Conservation (phyloP, 1,140 invertebrate genomes). For the Drosophila auraria region DNA sequence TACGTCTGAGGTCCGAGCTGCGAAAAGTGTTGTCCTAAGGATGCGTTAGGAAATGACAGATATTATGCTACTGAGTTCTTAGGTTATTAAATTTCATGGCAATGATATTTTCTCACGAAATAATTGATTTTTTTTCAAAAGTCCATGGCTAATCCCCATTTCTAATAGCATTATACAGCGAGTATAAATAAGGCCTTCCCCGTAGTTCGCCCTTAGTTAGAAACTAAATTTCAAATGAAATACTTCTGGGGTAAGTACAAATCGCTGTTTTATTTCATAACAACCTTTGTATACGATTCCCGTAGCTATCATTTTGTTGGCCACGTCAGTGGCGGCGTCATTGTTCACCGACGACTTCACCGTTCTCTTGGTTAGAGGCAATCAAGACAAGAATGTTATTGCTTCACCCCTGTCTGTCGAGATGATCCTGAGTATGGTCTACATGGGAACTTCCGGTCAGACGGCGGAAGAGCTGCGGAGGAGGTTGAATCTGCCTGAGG, state of each 20-base stretch:
- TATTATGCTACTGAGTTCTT: too few species aligned
- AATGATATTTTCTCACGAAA: too few species aligned
- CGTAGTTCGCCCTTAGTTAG: neutral
- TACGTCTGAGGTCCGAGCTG: neutral
- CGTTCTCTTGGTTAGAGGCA: neutral
- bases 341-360: neutral
- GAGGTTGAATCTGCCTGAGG: slow-evolving; percentile 79
- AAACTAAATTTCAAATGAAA: slow-evolving; percentile 3
- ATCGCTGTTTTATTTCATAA: neutral
- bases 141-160: neutral
- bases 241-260: slow-evolving; percentile 3
- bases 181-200: too few species aligned
- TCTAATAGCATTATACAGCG: neutral
- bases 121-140: neutral
- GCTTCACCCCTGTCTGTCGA: slow-evolving; percentile 77
- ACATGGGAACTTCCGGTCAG: slow-evolving; percentile 86
- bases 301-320: slow-evolving; percentile 1
- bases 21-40: neutral
- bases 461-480: slow-evolving; percentile 86
- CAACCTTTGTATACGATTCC: neutral
- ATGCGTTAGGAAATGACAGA: neutral
- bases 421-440: slow-evolving; percentile 86
- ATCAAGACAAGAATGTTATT: slow-evolving; percentile 84
- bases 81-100: neutral
- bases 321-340: neutral